These are phyloP conservation scores for Ormyrus nitidulus DNA, from an alignment of 2,888 invertebrate genomes.

Conservation along the genomic window DNA sequence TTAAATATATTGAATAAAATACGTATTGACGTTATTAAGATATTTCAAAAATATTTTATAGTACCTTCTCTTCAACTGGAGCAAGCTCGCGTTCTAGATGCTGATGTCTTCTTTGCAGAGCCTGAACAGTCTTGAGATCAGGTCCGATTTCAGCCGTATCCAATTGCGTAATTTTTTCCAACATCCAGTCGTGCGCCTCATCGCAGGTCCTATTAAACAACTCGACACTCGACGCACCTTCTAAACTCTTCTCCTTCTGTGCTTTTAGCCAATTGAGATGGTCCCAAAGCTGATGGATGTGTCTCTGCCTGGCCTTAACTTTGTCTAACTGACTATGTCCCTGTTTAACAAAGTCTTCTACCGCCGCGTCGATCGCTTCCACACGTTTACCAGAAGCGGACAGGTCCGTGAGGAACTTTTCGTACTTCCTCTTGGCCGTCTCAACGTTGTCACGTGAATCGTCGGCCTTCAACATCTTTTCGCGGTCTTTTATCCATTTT, in stretches of 20 bases:
- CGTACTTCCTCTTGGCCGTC: conserved; percentile 95
- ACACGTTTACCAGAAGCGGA: conserved; percentile 95
- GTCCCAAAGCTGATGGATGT: conserved; percentile 94
- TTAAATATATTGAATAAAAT: neutral
- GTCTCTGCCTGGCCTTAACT: conserved; percentile 85
- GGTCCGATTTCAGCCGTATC: conserved; percentile 87
- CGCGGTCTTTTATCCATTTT: conserved; percentile 97
- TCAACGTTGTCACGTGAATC: conserved; percentile 93
- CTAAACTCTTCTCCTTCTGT: conserved; percentile 92
- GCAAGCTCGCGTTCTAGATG: conserved; percentile 95
- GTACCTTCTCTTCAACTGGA: conserved; percentile 94
- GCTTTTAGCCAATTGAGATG: conserved; percentile 89
- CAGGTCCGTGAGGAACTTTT: conserved; percentile 96
- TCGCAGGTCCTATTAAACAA: conserved; percentile 96
- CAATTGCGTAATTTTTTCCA: conserved; percentile 94
- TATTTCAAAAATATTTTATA: neutral
- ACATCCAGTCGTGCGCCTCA: conserved; percentile 98
- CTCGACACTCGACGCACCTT: conserved; percentile 95
- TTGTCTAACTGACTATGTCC: conserved; percentile 92
- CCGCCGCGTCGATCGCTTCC: conserved; percentile 91
- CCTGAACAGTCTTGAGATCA: conserved; percentile 93
- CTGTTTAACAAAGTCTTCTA: conserved; percentile 88
- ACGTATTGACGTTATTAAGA: neutral
- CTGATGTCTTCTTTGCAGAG: conserved; percentile 92
- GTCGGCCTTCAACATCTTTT: conserved; percentile 88